phyloP scores from a whole-genome alignment of 2,797 vertebrate genomes.

The Myripristis murdjan region DNA sequence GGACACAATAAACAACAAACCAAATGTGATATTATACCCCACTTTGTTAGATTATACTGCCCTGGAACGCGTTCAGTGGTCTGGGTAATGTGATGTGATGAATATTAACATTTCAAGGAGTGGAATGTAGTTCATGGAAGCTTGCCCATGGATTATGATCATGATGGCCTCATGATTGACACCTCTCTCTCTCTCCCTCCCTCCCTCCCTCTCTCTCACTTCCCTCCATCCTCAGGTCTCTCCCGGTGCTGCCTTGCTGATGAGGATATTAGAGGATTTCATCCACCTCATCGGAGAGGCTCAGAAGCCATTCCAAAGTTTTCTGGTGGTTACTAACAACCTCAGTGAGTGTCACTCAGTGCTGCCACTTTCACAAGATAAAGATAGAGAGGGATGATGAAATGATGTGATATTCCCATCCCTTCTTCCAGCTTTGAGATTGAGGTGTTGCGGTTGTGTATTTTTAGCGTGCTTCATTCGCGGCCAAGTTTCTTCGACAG shows the following conservation, averaged over 20 bases:
- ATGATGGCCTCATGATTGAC: slow-evolving; percentile 5
- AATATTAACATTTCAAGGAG: slow-evolving; percentile 36
- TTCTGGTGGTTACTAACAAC: slow-evolving; percentile 96
- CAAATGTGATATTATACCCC: slow-evolving; percentile 37
- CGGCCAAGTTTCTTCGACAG: neutral
- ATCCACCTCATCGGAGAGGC: slow-evolving; percentile 97
- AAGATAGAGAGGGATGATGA: neutral
- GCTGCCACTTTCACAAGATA: neutral
- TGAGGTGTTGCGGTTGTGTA: neutral
- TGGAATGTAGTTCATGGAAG: neutral
- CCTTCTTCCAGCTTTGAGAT: too few species aligned
- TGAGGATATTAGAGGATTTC: slow-evolving; percentile 97
- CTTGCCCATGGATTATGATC: slow-evolving; percentile 16
- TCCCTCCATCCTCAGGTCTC: slow-evolving; percentile 86
- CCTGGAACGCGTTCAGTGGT: slow-evolving; percentile 23
- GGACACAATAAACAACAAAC: slow-evolving; percentile 60
- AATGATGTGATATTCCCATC: too few species aligned
- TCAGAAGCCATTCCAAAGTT: slow-evolving; percentile 98
- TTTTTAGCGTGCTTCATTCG: neutral
- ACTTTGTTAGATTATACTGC: slow-evolving; percentile 43
- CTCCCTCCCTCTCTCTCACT: neutral
- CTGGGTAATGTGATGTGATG: slow-evolving; percentile 25
- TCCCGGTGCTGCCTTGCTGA: slow-evolving; percentile 93
- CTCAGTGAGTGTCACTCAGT: slow-evolving; percentile 87
- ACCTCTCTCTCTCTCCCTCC: slow-evolving; percentile 8